Evolutionary conservation across 2,113 vertebrate species (phyloP), one percentile per base, ranked within the genome.

Genomic region (Microcebus tavaratra): DNA sequence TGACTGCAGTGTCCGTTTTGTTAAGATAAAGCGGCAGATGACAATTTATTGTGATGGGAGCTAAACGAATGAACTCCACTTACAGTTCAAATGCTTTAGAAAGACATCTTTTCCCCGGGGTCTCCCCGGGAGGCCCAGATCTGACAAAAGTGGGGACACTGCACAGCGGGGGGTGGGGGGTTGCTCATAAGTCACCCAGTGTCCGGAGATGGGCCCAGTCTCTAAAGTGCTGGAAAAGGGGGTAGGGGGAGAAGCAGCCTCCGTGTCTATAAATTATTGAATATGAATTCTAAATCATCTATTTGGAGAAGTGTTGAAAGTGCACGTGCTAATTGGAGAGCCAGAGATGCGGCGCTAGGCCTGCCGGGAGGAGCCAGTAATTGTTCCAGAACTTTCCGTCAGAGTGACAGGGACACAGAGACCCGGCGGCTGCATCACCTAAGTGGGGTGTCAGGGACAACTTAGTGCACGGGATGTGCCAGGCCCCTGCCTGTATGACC

Each of bases 21-120:
- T 95, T 96, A 95, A 89, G 87, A 75, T 95, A 86, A 90, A 91
- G 95, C 94, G 90, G 91, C 57, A 5, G 81, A 87, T 63, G 81
- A 88, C 59, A 95, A 98, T 98, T 97, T 98, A 98, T 97, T 98
- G 94, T 98, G 98, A 98, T 97, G 90, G 89, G 96, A 97, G 98
- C 97, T 98, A 93, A 98, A 95, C 94, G 96, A 97, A 98, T 97
- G 97, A 98, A 95, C 90, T 97, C 96, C 91, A 85, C 95, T 98
- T 98, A 98, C 95, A 98, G 92, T 89, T 75, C 95, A 88, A 96
- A 78, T 98, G 92, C 91, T 97, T 97, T 42, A 88, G 92, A 97
- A 84, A 97, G 93, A 88, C 78, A 78, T 81, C 73, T 94, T 85
- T 96, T 97, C 97, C 98, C 97, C 67, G 23, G 95, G 95, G 97